These are phyloP conservation scores for Tympanuchus pallidicinctus DNA, from an alignment of 2,113 vertebrate genomes.

Conservation along the genomic window DNA sequence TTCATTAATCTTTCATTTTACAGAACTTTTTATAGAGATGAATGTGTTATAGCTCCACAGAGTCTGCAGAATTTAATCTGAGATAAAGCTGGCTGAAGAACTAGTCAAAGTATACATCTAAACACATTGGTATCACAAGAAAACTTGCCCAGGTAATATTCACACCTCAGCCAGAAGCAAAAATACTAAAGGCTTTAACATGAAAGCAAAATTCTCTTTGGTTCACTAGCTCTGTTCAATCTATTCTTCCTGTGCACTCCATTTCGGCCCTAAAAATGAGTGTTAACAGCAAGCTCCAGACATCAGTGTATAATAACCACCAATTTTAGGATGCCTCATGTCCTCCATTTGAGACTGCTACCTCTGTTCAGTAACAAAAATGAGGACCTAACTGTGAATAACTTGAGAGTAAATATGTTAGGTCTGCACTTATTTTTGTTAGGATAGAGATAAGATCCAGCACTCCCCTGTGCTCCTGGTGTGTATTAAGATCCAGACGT, in stretches of 20 bases:
- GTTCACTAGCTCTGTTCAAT: neutral
- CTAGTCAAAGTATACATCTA: neutral
- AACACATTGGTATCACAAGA: neutral
- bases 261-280: neutral
- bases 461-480: neutral
- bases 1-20: neutral
- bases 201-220: neutral
- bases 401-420: neutral
- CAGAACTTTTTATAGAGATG: neutral
- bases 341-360: neutral
- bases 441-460: neutral
- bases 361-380: neutral
- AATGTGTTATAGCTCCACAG: neutral
- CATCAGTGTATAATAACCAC: neutral
- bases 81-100: neutral
- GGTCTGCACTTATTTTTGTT: neutral
- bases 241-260: neutral
- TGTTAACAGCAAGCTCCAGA: neutral
- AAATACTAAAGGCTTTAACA: neutral
- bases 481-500: neutral
- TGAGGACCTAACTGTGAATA: neutral
- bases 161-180: neutral
- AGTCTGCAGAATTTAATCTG: neutral
- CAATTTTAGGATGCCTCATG: neutral
- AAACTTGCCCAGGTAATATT: neutral